A percentile compares a stretch with the other conserved stretches of the same genome.
phyloP scores from a whole-genome alignment of 2,888 invertebrate genomes.

The Xestoiulus laeticollis region DNA sequence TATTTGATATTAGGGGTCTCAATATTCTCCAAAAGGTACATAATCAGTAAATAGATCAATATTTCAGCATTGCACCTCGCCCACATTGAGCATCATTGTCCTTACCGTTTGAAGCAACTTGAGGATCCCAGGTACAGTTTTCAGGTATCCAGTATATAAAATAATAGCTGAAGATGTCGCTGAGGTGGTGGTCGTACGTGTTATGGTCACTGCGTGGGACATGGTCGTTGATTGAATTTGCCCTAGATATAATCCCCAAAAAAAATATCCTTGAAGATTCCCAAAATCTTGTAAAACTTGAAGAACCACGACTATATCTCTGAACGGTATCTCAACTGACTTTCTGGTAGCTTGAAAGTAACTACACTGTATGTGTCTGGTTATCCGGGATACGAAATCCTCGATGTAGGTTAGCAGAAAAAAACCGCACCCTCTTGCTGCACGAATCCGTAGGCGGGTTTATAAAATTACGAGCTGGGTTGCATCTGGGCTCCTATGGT shows the following conservation, averaged over 20 bases:
- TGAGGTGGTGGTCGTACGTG: conserved; percentile 70
- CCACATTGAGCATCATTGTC: too few species aligned
- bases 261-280: not conserved
- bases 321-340: not conserved
- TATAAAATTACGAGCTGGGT: not conserved
- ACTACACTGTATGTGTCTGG: too few species aligned
- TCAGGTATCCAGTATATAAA: conserved; percentile 82
- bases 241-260: not conserved
- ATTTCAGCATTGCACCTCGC: too few species aligned
- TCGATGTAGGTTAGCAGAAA: not conserved
- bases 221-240: not conserved
- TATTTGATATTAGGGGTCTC: too few species aligned
- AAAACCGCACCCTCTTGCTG: not conserved
- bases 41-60: too few species aligned
- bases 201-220: conserved; percentile 76
- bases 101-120: conserved; percentile 81
- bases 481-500: not conserved
- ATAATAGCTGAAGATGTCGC: conserved; percentile 79
- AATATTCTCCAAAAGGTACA: too few species aligned
- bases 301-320: not conserved
- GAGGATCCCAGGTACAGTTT: conserved; percentile 79
- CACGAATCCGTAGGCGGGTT: not conserved
- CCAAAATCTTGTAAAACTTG: not conserved
- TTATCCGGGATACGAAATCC: not conserved
- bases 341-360: not conserved